Evolutionary conservation across 2,113 vertebrate genomes (phyloP).

Genomic region (Eptesicus fuscus): DNA sequence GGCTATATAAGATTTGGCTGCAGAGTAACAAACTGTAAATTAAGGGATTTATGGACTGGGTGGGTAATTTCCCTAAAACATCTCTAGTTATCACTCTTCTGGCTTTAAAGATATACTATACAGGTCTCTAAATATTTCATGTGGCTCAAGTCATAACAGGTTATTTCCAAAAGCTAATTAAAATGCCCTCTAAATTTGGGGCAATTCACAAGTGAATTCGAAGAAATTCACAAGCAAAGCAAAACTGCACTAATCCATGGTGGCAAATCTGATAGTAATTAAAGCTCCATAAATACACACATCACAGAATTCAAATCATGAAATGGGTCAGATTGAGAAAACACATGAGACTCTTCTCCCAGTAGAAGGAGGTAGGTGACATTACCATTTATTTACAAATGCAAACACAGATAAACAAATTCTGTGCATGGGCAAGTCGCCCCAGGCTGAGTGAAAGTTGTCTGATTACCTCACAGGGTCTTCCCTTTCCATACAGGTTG

Average conservation of each 20-base stretch:
- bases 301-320: background rate
- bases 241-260: background rate
- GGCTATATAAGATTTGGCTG: background rate
- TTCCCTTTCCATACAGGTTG: background rate
- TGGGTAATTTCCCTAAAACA: constrained; percentile 25
- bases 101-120: constrained; percentile 17
- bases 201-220: background rate
- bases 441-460: background rate
- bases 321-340: background rate
- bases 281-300: background rate
- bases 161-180: constrained; percentile 40
- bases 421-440: background rate
- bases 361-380: background rate
- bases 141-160: constrained; percentile 16
- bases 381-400: background rate
- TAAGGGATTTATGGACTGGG: background rate
- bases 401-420: background rate
- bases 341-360: background rate
- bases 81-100: constrained; percentile 8
- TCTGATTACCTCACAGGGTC: background rate
- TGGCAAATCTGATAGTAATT: background rate
- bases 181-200: background rate
- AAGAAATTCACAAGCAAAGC: constrained; percentile 32
- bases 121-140: background rate
- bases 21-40: constrained; percentile 21